These are phyloP conservation scores for Bolinopsis microptera DNA, from an alignment of 37 sponge, comb jelly and placozoan genomes.

Conservation along the genomic window DNA sequence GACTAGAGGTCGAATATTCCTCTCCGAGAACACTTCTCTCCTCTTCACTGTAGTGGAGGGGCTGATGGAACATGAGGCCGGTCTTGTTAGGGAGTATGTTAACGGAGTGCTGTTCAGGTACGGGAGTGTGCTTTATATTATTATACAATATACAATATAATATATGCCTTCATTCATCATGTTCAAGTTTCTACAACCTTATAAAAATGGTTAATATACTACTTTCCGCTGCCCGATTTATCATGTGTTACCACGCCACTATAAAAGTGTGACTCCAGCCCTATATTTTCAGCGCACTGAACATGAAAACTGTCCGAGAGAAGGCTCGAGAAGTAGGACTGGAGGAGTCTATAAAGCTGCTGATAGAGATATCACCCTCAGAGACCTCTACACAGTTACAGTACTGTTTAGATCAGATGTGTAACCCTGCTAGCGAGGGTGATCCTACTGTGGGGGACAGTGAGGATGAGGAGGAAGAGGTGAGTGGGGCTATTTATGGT, in stretches of 20 bases:
- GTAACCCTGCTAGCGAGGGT: background rate
- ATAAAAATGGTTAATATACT: too few species aligned
- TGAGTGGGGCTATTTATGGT: background rate
- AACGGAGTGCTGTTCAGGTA: slow-evolving; percentile 42
- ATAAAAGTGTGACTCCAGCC: too few species aligned
- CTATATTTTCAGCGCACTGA: slow-evolving; percentile 37
- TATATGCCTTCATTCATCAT: too few species aligned
- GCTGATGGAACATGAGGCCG: slow-evolving; percentile 14
- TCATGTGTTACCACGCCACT: too few species aligned
- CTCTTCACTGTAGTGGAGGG: slow-evolving; percentile 25
- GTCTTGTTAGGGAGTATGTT: slow-evolving; percentile 31
- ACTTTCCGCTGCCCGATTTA: too few species aligned
- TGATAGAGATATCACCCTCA: background rate
- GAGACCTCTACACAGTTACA: background rate
- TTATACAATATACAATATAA: too few species aligned
- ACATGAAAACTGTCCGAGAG: slow-evolving; percentile 9
- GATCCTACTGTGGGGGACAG: slow-evolving; percentile 46
- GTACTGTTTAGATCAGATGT: slow-evolving; percentile 32
- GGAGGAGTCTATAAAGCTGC: slow-evolving; percentile 4
- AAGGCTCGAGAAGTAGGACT: slow-evolving; percentile 18
- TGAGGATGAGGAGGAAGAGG: slow-evolving; percentile 61
- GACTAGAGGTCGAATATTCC: background rate
- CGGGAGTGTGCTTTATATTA: too few species aligned
- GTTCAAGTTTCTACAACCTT: too few species aligned
- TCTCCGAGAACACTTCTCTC: background rate